Evolutionary conservation across 1,140 invertebrate species (phyloP), one percentile per base, ranked within the genome.

Genomic region (Drosophila ercepeae): DNA sequence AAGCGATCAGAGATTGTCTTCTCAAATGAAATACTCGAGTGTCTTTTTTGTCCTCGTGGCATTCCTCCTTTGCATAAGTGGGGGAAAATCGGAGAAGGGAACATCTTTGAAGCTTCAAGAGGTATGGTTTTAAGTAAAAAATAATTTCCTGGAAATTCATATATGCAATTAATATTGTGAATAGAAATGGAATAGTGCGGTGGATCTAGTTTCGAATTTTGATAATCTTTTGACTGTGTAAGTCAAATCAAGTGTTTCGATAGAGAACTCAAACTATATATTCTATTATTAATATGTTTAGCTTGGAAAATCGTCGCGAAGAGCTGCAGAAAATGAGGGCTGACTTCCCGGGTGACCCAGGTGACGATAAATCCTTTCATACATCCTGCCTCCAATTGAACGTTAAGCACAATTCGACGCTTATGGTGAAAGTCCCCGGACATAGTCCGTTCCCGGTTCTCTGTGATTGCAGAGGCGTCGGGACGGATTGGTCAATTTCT

Each of bases 401-500:
- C 3, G 6, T 39, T 3, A 34, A 19, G n/a, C 27, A 27, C 5
- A 63, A 63, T 16, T 0, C 11, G 1, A 59, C 25, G 5, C 4
- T 44, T n/a, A n/a, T 46, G 9, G 41, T 63, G 8, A 54, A 45
- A 16, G 53, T 63, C 11, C 64, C 52, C 4, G 63, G 68, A 4
- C 32, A 58, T 5, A 11, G 11, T 23, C 11, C 52, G 7, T 58
- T 70, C 5, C 4, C 14, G 0, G 68, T 13, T 4, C 9, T 92
- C 88, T 46, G 92, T 92, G 9, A 92, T 90, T 0, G 89, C 94
- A 94, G 86, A 93, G 93, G 45, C 91, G 94, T 19, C 92, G 91
- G 48, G 93, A 94, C 60, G 94, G 94, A 0, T 91, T 92, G 5
- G 92, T 93, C 71, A 93, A 94, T 58, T 95, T 95, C 77, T 93